Conservation (phyloP, 2,888 invertebrate genomes). For the Acholoe squamosa region DNA sequence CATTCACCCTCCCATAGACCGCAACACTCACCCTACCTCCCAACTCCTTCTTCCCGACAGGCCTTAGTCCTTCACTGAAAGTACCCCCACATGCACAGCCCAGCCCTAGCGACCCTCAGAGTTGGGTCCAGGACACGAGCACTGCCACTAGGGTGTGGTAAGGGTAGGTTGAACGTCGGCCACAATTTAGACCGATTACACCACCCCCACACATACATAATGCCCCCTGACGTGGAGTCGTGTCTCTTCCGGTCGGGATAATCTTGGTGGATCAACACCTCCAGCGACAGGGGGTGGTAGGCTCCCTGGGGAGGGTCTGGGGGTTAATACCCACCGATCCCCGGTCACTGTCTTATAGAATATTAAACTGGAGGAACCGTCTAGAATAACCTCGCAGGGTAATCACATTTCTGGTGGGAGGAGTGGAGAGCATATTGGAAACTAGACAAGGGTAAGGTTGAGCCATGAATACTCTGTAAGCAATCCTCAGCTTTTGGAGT, state of each 20-base stretch:
- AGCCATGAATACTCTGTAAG: no score
- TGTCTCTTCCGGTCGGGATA: slow-evolving; percentile 40
- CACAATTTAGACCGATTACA: slow-evolving; percentile 48
- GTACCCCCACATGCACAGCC: not conserved
- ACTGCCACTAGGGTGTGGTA: not conserved
- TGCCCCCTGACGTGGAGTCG: slow-evolving; percentile 26
- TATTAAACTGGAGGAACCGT: not conserved
- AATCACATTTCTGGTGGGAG: not conserved
- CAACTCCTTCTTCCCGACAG: not conserved
- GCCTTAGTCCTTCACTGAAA: not conserved
- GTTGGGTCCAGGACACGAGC: not conserved
- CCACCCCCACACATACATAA: not conserved
- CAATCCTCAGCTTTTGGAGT: no score
- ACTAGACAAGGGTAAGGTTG: not conserved
- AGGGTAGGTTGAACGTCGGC: not conserved
- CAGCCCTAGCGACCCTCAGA: not conserved
- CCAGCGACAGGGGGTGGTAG: not conserved
- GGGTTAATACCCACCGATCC: slow-evolving; percentile 3
- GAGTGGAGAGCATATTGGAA: not conserved
- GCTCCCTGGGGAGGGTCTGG: not conserved
- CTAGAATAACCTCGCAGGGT: not conserved
- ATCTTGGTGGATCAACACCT: slow-evolving; percentile 50
- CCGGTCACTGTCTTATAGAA: slow-evolving; percentile 33
- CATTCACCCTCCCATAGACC: not conserved
- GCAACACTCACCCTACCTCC: not conserved